Base-by-base conservation (phyloP, 2,888 invertebrate genomes). In the Tachina lurida region DNA sequence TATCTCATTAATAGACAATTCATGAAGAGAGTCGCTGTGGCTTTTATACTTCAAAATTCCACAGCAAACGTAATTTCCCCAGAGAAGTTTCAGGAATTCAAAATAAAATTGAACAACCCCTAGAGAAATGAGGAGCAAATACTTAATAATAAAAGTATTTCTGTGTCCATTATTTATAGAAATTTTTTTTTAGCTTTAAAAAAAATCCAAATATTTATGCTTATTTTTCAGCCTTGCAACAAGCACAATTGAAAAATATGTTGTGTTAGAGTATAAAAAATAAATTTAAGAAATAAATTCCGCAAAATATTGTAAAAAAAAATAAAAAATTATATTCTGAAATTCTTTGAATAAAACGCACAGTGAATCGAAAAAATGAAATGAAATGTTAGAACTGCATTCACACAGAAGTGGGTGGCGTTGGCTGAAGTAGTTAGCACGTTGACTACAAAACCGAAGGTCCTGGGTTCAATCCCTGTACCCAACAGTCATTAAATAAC, bases 301-400 rank as follows among this genome's bases (percentile, higher is more conserved):
- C 0, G 0, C 0, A 17, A 31, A 52, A 39, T 39, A 15, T 52
- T 17, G 8, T 17, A 52, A 3, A 39, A 12, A 56, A 22, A 17
- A 43, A 45, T 65, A 47, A 56, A 67, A 31, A 10, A 56, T 31
- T 54, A 65, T 71, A 56, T 71, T 79, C 65, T 71, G 19, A 71
- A 79, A 47, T 71, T 56, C 39, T 47, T 54, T 10, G 39, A 71
- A 52, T 63, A 39, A 63, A 73, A 52, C 22, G 52, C 12, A 31
- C 31, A 31, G 31, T 31, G 31, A 19, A 47, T 22, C 56, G 68
- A 41, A 22, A 58, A 71, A 70, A 52, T 39, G 17, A 22, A 65
- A 65, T 31, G 4, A 31, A 4, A 4, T 31, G 31, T 31, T 31
- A 31, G 31, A 31, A 31, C 3, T 22, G 1, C 22, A 22, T 22